Percentiles rank a stretch among this genome's conserved stretches.
These are phyloP conservation scores for Cyrtonyx montezumae DNA, from an alignment of 2,113 vertebrate species.

Conservation along the genomic window DNA sequence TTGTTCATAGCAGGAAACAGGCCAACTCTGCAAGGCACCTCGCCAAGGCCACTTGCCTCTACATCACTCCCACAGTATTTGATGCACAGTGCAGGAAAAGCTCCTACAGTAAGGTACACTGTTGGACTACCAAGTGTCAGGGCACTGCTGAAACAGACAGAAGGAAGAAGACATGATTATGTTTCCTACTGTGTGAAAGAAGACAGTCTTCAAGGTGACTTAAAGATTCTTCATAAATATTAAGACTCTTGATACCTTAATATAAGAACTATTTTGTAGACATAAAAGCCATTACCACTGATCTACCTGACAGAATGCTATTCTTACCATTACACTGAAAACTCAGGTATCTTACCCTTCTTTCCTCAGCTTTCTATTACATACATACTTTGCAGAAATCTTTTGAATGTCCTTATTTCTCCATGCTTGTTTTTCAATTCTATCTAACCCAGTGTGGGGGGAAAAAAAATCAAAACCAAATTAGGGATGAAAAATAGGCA, in stretches of 20 bases:
- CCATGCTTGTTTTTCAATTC: neutral
- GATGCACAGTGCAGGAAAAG: neutral
- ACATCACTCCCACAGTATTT: neutral
- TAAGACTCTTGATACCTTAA: neutral
- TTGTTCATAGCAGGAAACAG: neutral
- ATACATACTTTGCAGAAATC: neutral
- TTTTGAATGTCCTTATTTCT: neutral
- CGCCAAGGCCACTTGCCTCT: constrained; percentile 4
- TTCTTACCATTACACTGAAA: neutral
- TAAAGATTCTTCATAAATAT: neutral
- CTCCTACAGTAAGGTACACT: neutral
- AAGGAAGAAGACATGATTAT: neutral
- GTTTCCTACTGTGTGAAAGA: accelerated
- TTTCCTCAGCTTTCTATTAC: neutral
- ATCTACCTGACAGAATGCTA: neutral
- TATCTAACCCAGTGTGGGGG: neutral
- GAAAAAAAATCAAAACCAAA: neutral
- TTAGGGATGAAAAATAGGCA: neutral
- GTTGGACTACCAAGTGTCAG: neutral
- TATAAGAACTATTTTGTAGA: accelerated
- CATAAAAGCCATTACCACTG: neutral
- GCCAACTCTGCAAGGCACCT: constrained; percentile 33
- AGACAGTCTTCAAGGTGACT: neutral
- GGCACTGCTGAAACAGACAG: neutral
- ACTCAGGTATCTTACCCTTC: neutral